phyloP scores from a whole-genome alignment of 2,888 invertebrate genomes.

The Galerucella nymphaeae region DNA sequence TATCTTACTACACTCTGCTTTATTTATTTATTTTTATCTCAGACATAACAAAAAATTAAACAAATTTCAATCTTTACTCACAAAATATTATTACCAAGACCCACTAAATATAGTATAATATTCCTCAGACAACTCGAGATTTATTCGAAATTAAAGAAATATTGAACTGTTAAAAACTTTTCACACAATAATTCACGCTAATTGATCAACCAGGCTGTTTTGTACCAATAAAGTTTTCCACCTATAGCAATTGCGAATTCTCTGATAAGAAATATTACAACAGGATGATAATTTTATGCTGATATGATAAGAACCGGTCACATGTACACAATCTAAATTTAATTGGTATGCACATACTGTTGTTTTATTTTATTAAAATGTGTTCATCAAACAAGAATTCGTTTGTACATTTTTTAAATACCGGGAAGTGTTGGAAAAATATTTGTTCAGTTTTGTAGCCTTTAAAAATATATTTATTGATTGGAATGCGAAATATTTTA shows the following conservation, averaged over 20 bases:
- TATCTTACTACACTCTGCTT: background rate
- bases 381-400: background rate
- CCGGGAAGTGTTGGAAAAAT: no score
- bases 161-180: slow-evolving; percentile 2
- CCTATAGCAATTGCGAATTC: slow-evolving; percentile 5
- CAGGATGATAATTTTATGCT: slow-evolving; percentile 3
- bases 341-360: background rate
- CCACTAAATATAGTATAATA: background rate
- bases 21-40: background rate
- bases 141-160: background rate
- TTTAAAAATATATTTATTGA: no score
- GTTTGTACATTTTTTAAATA: no score
- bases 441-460: no score
- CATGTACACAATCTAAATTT: background rate
- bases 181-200: background rate
- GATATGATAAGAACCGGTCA: slow-evolving; percentile 7
- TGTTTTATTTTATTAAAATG: background rate
- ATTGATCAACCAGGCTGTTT: background rate
- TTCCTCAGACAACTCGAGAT: background rate
- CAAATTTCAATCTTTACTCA: background rate
- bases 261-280: slow-evolving; percentile 16
- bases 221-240: background rate
- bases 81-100: no score
- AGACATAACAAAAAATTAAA: background rate
- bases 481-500: no score